A percentile compares a stretch with the other conserved stretches of the same genome.
Evolutionary conservation across 2,113 vertebrate species (phyloP).

Genomic region (Choloepus hoffmanni): DNA sequence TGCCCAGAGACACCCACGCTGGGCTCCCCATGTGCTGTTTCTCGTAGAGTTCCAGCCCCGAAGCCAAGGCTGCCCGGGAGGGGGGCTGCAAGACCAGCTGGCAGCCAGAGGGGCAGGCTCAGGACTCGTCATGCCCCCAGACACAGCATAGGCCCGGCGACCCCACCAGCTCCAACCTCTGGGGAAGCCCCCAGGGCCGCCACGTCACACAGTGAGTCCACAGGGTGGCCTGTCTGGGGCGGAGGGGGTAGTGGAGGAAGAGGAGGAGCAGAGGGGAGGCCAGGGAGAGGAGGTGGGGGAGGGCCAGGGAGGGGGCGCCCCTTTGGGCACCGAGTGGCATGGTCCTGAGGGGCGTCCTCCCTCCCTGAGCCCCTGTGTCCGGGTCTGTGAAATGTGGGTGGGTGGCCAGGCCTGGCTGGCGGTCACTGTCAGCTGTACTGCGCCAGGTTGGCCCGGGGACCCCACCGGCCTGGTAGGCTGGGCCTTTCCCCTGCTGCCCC

Average conservation of each 20-base stretch:
- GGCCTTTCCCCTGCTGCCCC: too few relatives aligned
- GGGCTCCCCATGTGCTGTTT: not conserved
- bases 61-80: rapidly evolving
- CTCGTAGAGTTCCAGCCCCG: not conserved
- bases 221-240: rapidly evolving
- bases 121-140: rapidly evolving
- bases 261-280: not conserved
- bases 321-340: not conserved
- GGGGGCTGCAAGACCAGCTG: not conserved
- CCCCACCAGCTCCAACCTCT: rapidly evolving
- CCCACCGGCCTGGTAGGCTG: too few relatives aligned
- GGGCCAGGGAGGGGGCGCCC: too few relatives aligned
- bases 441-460: too few relatives aligned
- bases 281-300: not conserved
- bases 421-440: too few relatives aligned
- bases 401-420: too few relatives aligned
- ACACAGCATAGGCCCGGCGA: rapidly evolving
- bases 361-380: not conserved
- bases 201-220: not conserved
- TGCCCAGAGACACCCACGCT: rapidly evolving
- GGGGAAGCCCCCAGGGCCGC: rapidly evolving
- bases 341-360: not conserved
- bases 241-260: rapidly evolving
- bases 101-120: rapidly evolving
- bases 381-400: too few relatives aligned